Conservation (phyloP, 2,888 invertebrate species). For the Tribolium freemani region DNA sequence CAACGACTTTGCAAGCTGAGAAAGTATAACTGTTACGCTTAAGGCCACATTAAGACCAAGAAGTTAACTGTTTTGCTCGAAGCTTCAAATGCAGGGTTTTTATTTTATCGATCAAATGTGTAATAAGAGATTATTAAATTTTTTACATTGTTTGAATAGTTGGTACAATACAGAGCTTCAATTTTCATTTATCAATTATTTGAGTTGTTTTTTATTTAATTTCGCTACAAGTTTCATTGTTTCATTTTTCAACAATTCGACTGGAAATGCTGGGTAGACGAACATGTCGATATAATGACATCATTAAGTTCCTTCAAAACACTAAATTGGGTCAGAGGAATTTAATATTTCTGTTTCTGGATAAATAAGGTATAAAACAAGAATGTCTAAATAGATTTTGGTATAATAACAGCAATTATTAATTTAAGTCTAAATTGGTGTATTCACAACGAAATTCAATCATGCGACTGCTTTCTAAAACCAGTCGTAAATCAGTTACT, state of each 20-base stretch:
- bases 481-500: neutral
- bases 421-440: neutral
- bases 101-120: no score
- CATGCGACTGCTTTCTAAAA: neutral
- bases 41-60: neutral
- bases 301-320: slow-evolving; percentile 26
- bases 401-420: slow-evolving; percentile 30
- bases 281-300: slow-evolving; percentile 25
- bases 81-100: no score
- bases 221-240: no score
- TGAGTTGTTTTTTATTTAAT: no score
- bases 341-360: slow-evolving; percentile 37
- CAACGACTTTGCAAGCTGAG: neutral
- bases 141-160: no score
- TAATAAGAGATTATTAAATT: no score
- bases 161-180: no score
- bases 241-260: no score
- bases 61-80: no score
- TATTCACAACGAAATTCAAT: neutral
- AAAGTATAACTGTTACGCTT: neutral
- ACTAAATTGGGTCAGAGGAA: slow-evolving; percentile 33
- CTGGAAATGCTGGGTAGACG: no score
- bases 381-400: neutral
- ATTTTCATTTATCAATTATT: no score
- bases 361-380: slow-evolving; percentile 37